Base-by-base conservation (phyloP, 2,888 invertebrate species). In the Cerastis leucographa region DNA sequence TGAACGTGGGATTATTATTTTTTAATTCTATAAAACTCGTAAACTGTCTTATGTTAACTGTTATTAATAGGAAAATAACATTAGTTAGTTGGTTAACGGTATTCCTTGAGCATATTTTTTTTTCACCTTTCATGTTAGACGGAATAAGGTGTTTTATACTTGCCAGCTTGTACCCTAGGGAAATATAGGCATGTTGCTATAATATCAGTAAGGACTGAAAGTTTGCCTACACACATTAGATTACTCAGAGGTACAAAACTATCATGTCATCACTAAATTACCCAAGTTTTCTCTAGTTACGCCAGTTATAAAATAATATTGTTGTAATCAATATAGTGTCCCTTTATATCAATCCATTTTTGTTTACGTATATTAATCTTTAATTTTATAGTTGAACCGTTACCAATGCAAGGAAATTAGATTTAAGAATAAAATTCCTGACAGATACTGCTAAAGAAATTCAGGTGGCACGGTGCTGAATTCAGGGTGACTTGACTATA, bases 1-100 rank as follows among this genome's bases (percentile, higher is more conserved):
- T 46, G 25, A 44, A 7, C 80, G 76, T 83, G 83, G 44, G 72
- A 72, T 70, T 51, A 5, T 56, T 35, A n/a, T 59, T 79, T 67
- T 75, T 79, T 35, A 61, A 78, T 73, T 62, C 1, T 35, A 35
- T 35, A 35, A 35, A 56, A 56, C 49, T 51, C 19, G n/a, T 40
- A 17, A 64, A 29, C 19, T n/a, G 35, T 12, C 5, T 54, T 46
- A 2, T 35, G 17, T 44, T 19, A 42, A 29, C 14, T 19, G 29
- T 29, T 14, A 56, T 46, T 40, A 22, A 25, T 44, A 17, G 46
- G 25, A 46, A 51, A 46, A 56, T 2, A 40, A 69, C 11, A 19
- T 46, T 5, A 17, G 12, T 46, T 40, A n/a, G 2, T 64, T 29
- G 4, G 2, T 51, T 14, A 49, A 29, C 29, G 67, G 29, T 17